Percentiles rank a stretch among this genome's conserved stretches.
phyloP scores from a whole-genome alignment of 2,113 vertebrate species.

The Clarias batrachus region DNA sequence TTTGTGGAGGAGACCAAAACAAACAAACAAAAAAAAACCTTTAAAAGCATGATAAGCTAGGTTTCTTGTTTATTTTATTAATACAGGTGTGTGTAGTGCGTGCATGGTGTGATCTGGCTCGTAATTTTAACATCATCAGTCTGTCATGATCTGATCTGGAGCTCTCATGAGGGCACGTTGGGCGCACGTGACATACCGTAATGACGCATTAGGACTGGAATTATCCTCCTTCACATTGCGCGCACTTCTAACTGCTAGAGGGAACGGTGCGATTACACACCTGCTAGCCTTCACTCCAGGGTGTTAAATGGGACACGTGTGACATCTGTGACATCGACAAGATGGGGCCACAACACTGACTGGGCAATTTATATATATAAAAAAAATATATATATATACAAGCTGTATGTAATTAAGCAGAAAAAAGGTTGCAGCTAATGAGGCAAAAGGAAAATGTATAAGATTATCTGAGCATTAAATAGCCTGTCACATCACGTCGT shows the following conservation, averaged over 20 bases:
- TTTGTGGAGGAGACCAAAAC: no score
- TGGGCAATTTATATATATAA: no score
- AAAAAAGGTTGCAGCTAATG: not conserved
- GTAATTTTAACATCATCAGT: no score
- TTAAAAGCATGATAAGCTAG: no score
- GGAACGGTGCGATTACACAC: constrained; percentile 41
- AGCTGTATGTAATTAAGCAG: not conserved
- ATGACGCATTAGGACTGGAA: constrained; percentile 39
- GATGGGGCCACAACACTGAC: no score
- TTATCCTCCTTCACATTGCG: constrained; percentile 28
- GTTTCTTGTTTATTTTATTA: not conserved
- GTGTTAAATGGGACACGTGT: constrained; percentile 43
- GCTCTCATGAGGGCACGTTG: not conserved
- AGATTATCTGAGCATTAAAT: not conserved
- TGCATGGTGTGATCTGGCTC: not conserved
- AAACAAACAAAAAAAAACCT: no score
- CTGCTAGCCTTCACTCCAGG: constrained; percentile 40
- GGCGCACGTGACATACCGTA: not conserved
- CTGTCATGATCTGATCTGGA: no score
- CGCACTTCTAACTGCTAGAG: constrained; percentile 37
- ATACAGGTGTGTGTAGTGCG: not conserved
- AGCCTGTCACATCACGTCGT: not conserved
- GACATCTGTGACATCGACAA: constrained; percentile 34
- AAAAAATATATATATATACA: not conserved
- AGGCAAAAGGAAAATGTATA: not conserved